Evolutionary conservation across 2,888 invertebrate species (phyloP).

Genomic region (Sialis fuliginosa): DNA sequence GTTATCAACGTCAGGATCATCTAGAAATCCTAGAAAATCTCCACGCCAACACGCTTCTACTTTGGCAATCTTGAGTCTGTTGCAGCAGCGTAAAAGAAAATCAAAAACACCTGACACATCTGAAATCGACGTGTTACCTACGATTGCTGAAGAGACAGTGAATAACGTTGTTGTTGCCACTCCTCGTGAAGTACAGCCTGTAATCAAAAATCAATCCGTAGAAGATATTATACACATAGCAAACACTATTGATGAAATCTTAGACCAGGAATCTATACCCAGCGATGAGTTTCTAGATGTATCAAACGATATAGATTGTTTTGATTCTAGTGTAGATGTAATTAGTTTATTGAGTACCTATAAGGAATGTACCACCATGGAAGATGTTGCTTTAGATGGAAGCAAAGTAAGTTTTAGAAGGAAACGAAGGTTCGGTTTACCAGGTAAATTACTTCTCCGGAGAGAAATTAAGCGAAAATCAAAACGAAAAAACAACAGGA

Average conservation of each 20-base stretch:
- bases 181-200: not conserved
- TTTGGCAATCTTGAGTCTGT: slow-evolving; percentile 55
- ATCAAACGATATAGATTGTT: not conserved
- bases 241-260: slow-evolving; percentile 6
- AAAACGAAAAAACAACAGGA: slow-evolving; percentile 55
- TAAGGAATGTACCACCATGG: slow-evolving; percentile 27
- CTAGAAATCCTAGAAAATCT: slow-evolving; percentile 57
- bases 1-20: slow-evolving; percentile 13
- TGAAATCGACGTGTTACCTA: slow-evolving; percentile 8
- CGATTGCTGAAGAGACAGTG: slow-evolving; percentile 1
- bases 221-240: slow-evolving; percentile 5
- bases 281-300: not conserved
- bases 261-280: not conserved
- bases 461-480: slow-evolving; percentile 25
- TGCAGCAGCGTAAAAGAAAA: slow-evolving; percentile 33
- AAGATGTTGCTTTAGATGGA: slow-evolving; percentile 15
- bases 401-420: not conserved
- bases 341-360: slow-evolving; percentile 28
- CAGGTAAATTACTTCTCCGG: slow-evolving; percentile 12
- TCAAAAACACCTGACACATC: slow-evolving; percentile 11
- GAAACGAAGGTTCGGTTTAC: slow-evolving; percentile 15
- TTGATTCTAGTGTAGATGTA: slow-evolving; percentile 18
- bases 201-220: slow-evolving; percentile 1
- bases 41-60: slow-evolving; percentile 81
- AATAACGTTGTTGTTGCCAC: not conserved